Base-by-base conservation (phyloP, 2,113 vertebrate species). In the Equus quagga region DNA sequence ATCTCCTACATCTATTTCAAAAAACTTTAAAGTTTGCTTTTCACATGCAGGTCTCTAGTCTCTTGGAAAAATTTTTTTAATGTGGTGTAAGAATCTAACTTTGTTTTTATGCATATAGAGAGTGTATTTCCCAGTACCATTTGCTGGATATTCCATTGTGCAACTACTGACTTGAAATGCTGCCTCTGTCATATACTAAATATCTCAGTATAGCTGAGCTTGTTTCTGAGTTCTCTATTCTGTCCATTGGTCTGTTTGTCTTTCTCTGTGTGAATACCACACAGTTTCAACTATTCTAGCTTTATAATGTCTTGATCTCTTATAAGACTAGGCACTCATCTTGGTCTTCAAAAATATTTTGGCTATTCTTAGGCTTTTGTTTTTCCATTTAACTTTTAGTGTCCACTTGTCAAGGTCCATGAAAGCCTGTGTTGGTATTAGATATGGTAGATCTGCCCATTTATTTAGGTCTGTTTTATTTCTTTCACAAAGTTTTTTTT, bases 341-440 rank as follows among this genome's bases (percentile, higher is more conserved):
- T 75, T 69, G 19, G 23, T 73, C 49, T 96, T 94, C 46, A 81
- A 67, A 91, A n/a, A 46, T 49, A 49, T 72, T 73, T 82, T 87
- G 46, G 15, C 31, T 81, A 44, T 67, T 81, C 51, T 87, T 81
- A 31, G 67, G 14, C 51, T 14, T 67, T 91, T 67, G 31, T 67
- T 87, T 91, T 96, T 81, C 87, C 13, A 80, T 75, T 94, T 67
- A 96, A 81, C 18, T 80, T 91, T 94, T 87, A 58, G 33, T 56
- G 12, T 51, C 17, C 10, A 46, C 60, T 89, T 88, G 0, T 60
- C 31, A 95, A 62, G 23, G 51, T 49, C 15, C 28, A 21, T 70
- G 83, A 46, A 49, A 95, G 78, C 33, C 69, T 88, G 49, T 58
- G 12, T 65, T 75, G 23, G 7, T 21, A 64, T 64, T 87, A n/a